Percentiles rank a stretch among this genome's conserved stretches.
These are phyloP conservation scores for Callyntrura guangdongensis DNA, from an alignment of 2,888 invertebrate species.

Conservation along the genomic window DNA sequence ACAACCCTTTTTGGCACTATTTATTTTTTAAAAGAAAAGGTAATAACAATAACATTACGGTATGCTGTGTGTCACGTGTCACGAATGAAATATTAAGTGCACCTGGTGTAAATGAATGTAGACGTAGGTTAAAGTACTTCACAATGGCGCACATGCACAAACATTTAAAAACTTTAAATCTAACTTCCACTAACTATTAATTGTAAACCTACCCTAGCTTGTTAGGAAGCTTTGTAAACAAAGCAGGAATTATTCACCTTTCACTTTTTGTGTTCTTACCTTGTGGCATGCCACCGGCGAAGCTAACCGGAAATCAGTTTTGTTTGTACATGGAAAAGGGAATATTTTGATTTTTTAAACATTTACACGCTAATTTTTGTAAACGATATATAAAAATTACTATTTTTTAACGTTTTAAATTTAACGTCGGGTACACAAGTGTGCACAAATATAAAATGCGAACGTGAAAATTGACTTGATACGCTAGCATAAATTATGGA, in stretches of 20 bases:
- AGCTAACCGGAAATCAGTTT: too few species aligned
- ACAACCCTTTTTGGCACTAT: slow-evolving; percentile 42
- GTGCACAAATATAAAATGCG: too few species aligned
- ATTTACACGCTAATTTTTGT: too few species aligned
- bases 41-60: background rate
- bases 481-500: too few species aligned
- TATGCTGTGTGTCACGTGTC: background rate
- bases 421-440: too few species aligned
- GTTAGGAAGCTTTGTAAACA: background rate
- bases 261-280: too few species aligned
- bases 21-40: slow-evolving; percentile 8
- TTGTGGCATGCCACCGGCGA: too few species aligned
- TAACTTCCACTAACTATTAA: background rate
- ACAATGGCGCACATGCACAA: background rate
- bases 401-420: too few species aligned
- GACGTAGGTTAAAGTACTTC: background rate
- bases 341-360: too few species aligned
- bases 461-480: too few species aligned
- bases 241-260: background rate
- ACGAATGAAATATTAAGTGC: background rate
- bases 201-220: background rate
- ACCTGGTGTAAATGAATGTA: slow-evolving; percentile 1
- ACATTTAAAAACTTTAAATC: background rate
- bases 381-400: too few species aligned
- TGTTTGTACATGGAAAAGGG: too few species aligned